Percentiles rank a stretch among this genome's conserved stretches.
These are phyloP conservation scores for Ichneumoninae sp. DNA, from an alignment of 2,888 invertebrate genomes.

Conservation along the genomic window DNA sequence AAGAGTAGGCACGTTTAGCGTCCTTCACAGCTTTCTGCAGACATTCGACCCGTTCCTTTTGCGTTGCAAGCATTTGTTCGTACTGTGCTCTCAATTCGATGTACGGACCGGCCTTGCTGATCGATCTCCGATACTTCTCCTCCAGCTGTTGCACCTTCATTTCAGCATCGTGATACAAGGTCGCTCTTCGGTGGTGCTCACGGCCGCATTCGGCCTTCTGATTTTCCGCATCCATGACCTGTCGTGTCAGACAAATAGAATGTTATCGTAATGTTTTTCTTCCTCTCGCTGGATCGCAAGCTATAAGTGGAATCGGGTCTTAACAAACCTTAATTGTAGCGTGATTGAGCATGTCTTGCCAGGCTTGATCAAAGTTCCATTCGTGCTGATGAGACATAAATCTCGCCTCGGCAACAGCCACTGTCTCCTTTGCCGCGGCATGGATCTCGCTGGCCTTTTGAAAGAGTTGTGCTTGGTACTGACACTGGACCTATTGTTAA, in stretches of 20 bases:
- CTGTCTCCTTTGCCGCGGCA: slow-evolving; percentile 97
- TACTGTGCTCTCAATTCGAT: slow-evolving; percentile 96
- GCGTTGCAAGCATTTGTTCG: slow-evolving; percentile 93
- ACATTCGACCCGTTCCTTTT: slow-evolving; percentile 93
- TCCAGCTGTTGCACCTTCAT: slow-evolving; percentile 92
- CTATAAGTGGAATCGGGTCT: slow-evolving; percentile 14
- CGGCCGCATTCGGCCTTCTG: slow-evolving; percentile 95
- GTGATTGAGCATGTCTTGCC: slow-evolving; percentile 99
- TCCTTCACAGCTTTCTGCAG: slow-evolving; percentile 92
- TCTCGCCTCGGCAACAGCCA: slow-evolving; percentile 94
- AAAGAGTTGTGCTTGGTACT: slow-evolving; percentile 95
- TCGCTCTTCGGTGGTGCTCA: slow-evolving; percentile 93
- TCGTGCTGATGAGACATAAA: slow-evolving; percentile 90
- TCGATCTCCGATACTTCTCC: slow-evolving; percentile 92
- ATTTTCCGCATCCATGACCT: slow-evolving; percentile 97
- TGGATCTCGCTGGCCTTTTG: slow-evolving; percentile 96
- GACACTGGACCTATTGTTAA: slow-evolving; percentile 88
- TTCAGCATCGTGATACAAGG: slow-evolving; percentile 92
- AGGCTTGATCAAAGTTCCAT: slow-evolving; percentile 97
- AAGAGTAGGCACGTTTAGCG: slow-evolving; percentile 93
- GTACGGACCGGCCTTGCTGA: slow-evolving; percentile 94
- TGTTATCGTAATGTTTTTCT: slow-evolving; percentile 3
- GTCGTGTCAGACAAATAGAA: slow-evolving; percentile 53
- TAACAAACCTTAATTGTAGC: slow-evolving; percentile 93
- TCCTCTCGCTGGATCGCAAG: not conserved